Conservation (phyloP, 1,140 invertebrate genomes). For the Eriocheir sinensis region DNA sequence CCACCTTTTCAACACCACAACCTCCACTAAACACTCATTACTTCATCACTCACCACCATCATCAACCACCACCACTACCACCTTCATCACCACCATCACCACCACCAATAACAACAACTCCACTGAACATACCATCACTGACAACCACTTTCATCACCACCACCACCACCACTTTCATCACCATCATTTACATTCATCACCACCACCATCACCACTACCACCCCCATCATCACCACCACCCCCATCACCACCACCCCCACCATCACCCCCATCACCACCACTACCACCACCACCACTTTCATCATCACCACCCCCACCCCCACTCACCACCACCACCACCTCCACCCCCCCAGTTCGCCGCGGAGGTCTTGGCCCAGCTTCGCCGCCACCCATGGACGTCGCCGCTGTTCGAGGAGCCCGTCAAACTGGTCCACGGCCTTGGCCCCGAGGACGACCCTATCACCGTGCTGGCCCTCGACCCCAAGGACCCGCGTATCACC, state of each 20-base stretch:
- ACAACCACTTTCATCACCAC: too few species aligned
- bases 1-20: too few species aligned
- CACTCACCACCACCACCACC: not conserved
- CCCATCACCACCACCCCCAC: not conserved
- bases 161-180: not conserved
- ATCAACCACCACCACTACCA: not conserved
- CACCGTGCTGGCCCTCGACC: slow-evolving; percentile 82
- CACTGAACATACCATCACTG: too few species aligned
- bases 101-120: too few species aligned
- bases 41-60: too few species aligned
- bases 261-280: not conserved
- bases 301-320: not conserved
- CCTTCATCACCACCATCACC: not conserved
- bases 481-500: slow-evolving; percentile 84
- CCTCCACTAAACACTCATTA: too few species aligned
- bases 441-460: slow-evolving; percentile 80
- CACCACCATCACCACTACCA: not conserved
- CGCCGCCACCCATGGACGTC: slow-evolving; percentile 64
- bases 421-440: slow-evolving; percentile 55
- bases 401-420: slow-evolving; percentile 58
- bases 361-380: slow-evolving; percentile 41
- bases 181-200: too few species aligned
- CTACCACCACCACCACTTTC: not conserved
- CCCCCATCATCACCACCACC: not conserved
- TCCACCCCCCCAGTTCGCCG: slow-evolving; percentile 30